Conservation (phyloP, 1,140 invertebrate species). For the Heterodera schachtii region DNA sequence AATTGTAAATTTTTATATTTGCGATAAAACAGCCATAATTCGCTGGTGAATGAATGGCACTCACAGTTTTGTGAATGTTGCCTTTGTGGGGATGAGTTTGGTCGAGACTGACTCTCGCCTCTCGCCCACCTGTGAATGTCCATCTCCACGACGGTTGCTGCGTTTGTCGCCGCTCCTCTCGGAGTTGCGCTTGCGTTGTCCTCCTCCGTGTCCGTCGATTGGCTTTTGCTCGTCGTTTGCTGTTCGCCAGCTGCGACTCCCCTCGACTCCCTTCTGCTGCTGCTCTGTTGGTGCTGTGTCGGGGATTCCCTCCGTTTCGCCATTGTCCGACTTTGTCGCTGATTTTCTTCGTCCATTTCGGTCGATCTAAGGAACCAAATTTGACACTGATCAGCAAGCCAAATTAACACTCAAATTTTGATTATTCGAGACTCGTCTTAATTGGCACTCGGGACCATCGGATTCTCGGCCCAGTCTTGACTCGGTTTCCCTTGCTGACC, state of each 20-base stretch:
- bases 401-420: too few relatives aligned
- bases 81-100: too few relatives aligned
- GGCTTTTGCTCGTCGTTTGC: background rate
- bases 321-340: background rate
- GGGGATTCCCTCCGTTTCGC: background rate
- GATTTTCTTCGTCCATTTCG: background rate
- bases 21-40: too few relatives aligned
- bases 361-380: background rate
- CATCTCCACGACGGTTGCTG: background rate
- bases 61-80: too few relatives aligned
- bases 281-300: background rate
- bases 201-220: constrained; percentile 8
- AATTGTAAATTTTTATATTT: too few relatives aligned
- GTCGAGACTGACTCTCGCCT: too few relatives aligned
- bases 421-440: too few relatives aligned
- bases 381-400: too few relatives aligned
- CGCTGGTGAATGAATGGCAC: too few relatives aligned
- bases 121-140: background rate
- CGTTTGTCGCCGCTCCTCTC: background rate
- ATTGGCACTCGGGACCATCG: too few relatives aligned
- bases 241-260: background rate
- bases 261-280: background rate
- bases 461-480: background rate
- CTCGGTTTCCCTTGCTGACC: background rate
- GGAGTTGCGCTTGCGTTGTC: background rate